Evolutionary conservation across 2,888 invertebrate species (phyloP).

Genomic region (Palloptera scutellata): DNA sequence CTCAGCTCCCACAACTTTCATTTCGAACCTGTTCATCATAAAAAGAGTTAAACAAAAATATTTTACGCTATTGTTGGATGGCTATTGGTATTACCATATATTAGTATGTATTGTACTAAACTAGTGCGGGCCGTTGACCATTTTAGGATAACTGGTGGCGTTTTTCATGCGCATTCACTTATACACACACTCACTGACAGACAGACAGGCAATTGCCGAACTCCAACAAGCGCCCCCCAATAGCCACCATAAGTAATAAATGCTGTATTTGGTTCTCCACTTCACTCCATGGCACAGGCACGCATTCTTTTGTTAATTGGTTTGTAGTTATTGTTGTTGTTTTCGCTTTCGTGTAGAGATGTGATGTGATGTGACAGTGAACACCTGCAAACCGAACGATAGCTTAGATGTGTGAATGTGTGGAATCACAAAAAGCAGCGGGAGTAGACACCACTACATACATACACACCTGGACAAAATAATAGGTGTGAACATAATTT

Average conservation of each 20-base stretch:
- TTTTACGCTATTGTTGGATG: no score
- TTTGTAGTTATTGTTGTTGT: constrained; percentile 7
- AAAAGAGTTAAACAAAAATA: no score
- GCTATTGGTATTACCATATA: no score
- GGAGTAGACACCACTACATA: no score
- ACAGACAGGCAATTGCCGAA: background rate
- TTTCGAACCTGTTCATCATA: no score
- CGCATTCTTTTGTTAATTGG: constrained; percentile 26
- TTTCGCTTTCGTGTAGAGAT: background rate
- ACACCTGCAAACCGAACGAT: constrained; percentile 22
- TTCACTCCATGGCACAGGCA: constrained; percentile 4
- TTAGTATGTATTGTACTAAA: background rate
- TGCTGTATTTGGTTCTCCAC: background rate
- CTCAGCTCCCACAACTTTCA: no score
- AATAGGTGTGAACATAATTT: no score
- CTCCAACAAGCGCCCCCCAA: background rate
- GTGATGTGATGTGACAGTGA: constrained; percentile 29
- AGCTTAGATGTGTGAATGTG: background rate
- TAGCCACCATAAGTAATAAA: background rate
- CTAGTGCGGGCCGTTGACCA: constrained; percentile 19
- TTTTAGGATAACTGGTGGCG: constrained; percentile 8
- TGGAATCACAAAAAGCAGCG: background rate
- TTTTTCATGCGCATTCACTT: background rate
- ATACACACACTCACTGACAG: no score
- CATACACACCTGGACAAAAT: no score